Evolutionary conservation across 2,888 invertebrate genomes (phyloP).

Genomic region (Myopa testacea): DNA sequence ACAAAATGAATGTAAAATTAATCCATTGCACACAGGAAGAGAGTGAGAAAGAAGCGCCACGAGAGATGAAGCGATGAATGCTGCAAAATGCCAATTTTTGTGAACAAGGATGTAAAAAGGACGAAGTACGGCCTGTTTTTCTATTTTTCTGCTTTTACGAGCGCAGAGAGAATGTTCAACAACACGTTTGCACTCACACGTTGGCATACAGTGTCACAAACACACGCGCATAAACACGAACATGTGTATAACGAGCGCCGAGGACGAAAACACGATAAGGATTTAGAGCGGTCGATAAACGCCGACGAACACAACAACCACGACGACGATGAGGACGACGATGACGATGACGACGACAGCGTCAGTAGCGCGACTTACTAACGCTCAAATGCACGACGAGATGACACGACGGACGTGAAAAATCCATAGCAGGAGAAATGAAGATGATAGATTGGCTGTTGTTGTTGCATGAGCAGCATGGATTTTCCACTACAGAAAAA

Average conservation of each 20-base stretch:
- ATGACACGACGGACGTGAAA: slow-evolving; percentile 28
- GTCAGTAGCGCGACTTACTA: slow-evolving; percentile 10
- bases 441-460: slow-evolving; percentile 1
- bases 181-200: slow-evolving; percentile 17
- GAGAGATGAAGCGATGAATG: background rate
- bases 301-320: slow-evolving; percentile 31
- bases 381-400: slow-evolving; percentile 20
- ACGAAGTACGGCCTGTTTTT: background rate
- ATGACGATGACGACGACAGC: slow-evolving; percentile 18
- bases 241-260: slow-evolving; percentile 9
- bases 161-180: slow-evolving; percentile 15
- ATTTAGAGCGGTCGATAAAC: slow-evolving; percentile 44
- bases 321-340: slow-evolving; percentile 12
- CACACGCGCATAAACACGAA: slow-evolving; percentile 17
- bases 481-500: slow-evolving; percentile 31
- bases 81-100: slow-evolving; percentile 10
- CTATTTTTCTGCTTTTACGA: slow-evolving; percentile 16
- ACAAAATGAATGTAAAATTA: slow-evolving; percentile 40
- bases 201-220: background rate
- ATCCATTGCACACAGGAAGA: slow-evolving; percentile 26
- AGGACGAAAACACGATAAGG: slow-evolving; percentile 34
- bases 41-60: background rate
- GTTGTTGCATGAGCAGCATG: slow-evolving; percentile 20
- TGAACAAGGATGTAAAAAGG: slow-evolving; percentile 11
- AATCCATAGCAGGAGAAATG: slow-evolving; percentile 31